Evolutionary conservation across 2,113 vertebrate species (phyloP).

Genomic region (Anolis sagrei): DNA sequence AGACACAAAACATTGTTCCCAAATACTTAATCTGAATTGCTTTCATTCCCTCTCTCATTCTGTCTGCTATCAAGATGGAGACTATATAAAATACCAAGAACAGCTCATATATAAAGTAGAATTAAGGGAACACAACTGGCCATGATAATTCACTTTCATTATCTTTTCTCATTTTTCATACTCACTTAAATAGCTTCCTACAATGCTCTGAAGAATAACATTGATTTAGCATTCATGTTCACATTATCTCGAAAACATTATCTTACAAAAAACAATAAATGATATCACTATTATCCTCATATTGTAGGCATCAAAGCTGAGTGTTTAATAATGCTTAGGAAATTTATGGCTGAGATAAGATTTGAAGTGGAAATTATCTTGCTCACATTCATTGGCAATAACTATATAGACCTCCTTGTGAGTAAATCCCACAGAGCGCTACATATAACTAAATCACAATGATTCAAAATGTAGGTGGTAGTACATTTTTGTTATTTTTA

Average conservation of each 20-base stretch:
- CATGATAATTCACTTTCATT: neutral
- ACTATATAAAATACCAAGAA: neutral
- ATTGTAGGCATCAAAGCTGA: neutral
- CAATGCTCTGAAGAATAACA: neutral
- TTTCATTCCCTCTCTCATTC: neutral
- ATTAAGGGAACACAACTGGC: neutral
- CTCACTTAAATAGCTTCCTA: neutral
- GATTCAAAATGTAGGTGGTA: neutral
- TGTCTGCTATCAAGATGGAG: neutral
- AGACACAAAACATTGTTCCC: neutral
- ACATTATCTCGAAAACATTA: neutral
- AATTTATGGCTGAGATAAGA: neutral
- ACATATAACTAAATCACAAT: neutral
- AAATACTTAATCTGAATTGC: neutral
- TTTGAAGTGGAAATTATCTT: neutral
- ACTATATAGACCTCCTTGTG: neutral
- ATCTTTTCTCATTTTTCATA: neutral
- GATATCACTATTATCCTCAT: neutral
- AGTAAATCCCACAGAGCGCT: neutral
- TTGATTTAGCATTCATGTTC: neutral
- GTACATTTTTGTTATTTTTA: too few species aligned
- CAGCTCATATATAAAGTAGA: neutral
- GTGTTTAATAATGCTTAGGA: neutral
- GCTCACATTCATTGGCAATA: neutral
- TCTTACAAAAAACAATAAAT: neutral